A percentile compares a stretch with the other conserved stretches of the same genome.
These are phyloP conservation scores for Chorisops tibialis DNA, from an alignment of 2,888 invertebrate genomes.

Conservation along the genomic window DNA sequence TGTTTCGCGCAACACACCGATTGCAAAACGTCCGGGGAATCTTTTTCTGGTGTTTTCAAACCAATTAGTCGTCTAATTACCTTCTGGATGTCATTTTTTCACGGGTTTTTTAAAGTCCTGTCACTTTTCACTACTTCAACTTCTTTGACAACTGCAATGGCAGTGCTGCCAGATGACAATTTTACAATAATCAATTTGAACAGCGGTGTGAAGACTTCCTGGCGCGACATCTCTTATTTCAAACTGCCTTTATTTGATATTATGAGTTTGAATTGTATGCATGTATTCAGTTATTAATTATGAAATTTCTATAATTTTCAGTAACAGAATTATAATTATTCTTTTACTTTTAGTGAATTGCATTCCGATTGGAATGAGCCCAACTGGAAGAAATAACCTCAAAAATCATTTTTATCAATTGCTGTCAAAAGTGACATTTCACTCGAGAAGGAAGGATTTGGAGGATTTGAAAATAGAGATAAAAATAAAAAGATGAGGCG, in stretches of 20 bases:
- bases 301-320: no score
- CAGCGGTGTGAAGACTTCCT: no score
- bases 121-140: constrained; percentile 28
- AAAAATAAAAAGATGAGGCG: constrained; percentile 43
- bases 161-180: not conserved
- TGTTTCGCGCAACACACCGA: no score
- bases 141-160: constrained; percentile 29
- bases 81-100: constrained; percentile 27
- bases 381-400: not conserved
- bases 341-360: no score
- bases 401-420: not conserved
- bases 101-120: constrained; percentile 26
- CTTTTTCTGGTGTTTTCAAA: no score
- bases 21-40: no score
- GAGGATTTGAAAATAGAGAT: not conserved
- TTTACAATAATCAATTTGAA: no score
- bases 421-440: not conserved
- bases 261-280: no score
- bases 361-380: not conserved
- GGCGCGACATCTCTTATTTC: no score
- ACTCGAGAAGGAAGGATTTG: not conserved
- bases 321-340: no score
- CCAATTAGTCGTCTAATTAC: constrained; percentile 4
- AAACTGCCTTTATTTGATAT: no score
- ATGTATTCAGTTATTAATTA: no score